Base-by-base conservation (phyloP, 2,888 invertebrate genomes). In the Germaria angustata region DNA sequence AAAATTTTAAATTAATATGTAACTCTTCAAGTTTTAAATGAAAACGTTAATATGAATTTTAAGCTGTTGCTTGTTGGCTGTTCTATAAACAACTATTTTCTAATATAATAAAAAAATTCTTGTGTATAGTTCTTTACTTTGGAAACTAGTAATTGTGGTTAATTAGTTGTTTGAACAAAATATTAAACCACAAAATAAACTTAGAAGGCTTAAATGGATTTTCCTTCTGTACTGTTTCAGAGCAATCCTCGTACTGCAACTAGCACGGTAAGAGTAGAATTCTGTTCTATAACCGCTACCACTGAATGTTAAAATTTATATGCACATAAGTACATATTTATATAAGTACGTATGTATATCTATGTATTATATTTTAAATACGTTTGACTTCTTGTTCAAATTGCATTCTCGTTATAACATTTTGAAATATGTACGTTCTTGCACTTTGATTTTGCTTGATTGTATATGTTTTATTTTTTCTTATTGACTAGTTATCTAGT, bases 401-500 rank as follows among this genome's bases (percentile, higher is more conserved):
- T 66, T 59, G 72, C 66, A 72, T 59, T 72, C 66, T 59, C 7
- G 41, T 66, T 72, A 41, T 51, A 59, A 61, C 5, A 28, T 53
- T 61, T 77, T 69, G 22, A 65, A 46, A 36, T 65, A 9, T 17
- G 15, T 44, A 69, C 17, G 51, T 68, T 68, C 49, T 49, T 41
- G 61, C 20, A 41, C 57, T 49, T 57, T 71, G 39, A 39, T 55
- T 77, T 51, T 17, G 28, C 20, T n/a, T 69, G 17, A 34, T 28
- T 46, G 22, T 34, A 49, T 39, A 2, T 46, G n/a, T 59, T 51
- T 9, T 36, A 28, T 68, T 63, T 41, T 57, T 55, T 46, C 65
- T 79, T 78, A 79, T 82, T 71, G 79, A 79, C 82, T 82, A 71
- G 78, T 75, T 81, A 81, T 69, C 63, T 78, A 82, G 79, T 71